Conservation (phyloP, 2,113 vertebrate genomes). For the Taurulus bubalis region DNA sequence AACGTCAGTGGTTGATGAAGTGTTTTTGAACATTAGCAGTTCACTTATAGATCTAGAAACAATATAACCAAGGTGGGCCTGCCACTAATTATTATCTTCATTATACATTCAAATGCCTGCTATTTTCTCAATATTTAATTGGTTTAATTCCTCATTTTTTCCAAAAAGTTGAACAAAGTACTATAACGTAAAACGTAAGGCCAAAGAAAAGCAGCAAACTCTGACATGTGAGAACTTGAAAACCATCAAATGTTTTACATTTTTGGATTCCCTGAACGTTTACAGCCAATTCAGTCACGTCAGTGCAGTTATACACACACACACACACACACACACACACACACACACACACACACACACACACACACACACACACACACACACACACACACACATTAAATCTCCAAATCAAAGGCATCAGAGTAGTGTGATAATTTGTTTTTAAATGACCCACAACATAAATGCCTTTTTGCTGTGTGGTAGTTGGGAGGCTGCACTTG, state of each 20-base stretch:
- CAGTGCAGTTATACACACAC: no score
- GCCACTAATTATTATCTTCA: neutral
- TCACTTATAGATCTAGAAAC: neutral
- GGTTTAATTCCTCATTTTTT: neutral
- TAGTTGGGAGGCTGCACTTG: slow-evolving; percentile 12
- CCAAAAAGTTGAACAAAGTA: neutral
- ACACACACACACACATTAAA: no score
- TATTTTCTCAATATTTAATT: neutral
- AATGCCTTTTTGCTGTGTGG: slow-evolving; percentile 46
- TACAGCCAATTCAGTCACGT: neutral
- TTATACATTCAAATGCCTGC: neutral
- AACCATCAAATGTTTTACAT: neutral
- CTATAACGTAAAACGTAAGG: neutral
- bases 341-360: no score
- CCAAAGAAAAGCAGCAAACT: no score
- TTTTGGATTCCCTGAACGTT: neutral
- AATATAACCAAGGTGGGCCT: neutral
- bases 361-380: no score
- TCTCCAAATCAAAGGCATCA: no score
- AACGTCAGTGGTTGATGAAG: neutral
- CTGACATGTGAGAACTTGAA: neutral
- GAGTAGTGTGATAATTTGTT: no score
- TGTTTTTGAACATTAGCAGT: neutral
- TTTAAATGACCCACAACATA: no score
- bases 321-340: no score